A percentile compares a stretch with the other conserved stretches of the same genome.
Evolutionary conservation across 1,140 invertebrate genomes (phyloP).

Genomic region (Zaprionus africanus): DNA sequence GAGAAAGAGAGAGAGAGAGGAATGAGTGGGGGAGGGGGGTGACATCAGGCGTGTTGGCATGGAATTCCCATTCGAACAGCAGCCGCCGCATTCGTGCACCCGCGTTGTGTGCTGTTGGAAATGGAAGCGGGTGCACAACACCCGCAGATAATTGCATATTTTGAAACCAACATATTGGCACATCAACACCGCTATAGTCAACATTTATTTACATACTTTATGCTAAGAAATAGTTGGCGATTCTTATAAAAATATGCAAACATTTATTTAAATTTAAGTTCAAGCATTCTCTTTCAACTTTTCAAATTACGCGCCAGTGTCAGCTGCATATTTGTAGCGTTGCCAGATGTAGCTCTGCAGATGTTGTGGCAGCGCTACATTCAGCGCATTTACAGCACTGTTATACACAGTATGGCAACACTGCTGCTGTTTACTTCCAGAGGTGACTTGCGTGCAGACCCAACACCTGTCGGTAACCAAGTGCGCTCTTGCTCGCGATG

Average conservation of each 20-base stretch:
- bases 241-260: neutral
- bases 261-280: neutral
- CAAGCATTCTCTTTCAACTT: neutral
- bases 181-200: neutral
- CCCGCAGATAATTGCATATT: constrained; percentile 29
- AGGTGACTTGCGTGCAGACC: neutral
- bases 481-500: neutral
- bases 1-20: neutral
- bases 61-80: constrained; percentile 39
- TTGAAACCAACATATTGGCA: constrained; percentile 1
- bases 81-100: constrained; percentile 30
- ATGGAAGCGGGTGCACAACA: constrained; percentile 28
- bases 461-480: neutral
- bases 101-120: constrained; percentile 24
- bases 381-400: neutral
- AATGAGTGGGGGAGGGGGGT: neutral
- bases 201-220: neutral
- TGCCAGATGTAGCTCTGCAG: constrained; percentile 10
- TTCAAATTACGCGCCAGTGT: constrained; percentile 30
- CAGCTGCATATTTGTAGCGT: constrained; percentile 17
- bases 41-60: constrained; percentile 11
- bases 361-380: constrained; percentile 15
- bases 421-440: neutral
- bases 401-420: constrained; percentile 1
- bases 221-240: neutral